Evolutionary conservation across 92 coral and sea anemone species (phyloP).

Genomic region (Montipora capitata): DNA sequence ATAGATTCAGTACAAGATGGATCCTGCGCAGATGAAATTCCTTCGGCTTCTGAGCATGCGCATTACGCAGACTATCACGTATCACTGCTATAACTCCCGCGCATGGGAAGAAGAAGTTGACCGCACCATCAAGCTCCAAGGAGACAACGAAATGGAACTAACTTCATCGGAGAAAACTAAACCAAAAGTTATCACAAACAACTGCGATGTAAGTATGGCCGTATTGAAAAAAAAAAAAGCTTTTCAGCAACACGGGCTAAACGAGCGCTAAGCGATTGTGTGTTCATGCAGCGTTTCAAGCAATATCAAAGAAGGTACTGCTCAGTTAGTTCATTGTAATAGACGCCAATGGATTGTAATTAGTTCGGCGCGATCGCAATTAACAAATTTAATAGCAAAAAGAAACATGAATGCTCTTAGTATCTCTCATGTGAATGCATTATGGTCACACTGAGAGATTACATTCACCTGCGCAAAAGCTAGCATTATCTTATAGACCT

Average conservation of each 20-base stretch:
- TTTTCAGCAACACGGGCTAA: background rate
- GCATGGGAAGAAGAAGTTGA: conserved; percentile 61
- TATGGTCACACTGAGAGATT: background rate
- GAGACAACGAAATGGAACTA: conserved; percentile 84
- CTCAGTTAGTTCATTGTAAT: background rate
- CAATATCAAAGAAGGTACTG: background rate
- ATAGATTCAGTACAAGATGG: conserved; percentile 77
- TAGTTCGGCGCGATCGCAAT: too few species aligned
- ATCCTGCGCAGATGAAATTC: conserved; percentile 83
- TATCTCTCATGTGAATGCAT: background rate
- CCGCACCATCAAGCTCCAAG: conserved; percentile 86
- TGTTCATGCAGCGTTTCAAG: background rate
- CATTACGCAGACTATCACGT: conserved; percentile 82
- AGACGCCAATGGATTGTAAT: too few species aligned
- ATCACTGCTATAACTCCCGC: conserved; percentile 89
- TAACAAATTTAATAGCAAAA: too few species aligned
- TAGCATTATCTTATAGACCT: too few species aligned
- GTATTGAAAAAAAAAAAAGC: background rate
- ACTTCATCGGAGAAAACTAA: conserved; percentile 53
- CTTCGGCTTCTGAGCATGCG: conserved; percentile 85
- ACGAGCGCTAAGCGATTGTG: too few species aligned
- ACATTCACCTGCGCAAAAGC: too few species aligned
- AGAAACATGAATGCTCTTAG: too few species aligned
- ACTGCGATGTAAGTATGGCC: conserved; percentile 73
- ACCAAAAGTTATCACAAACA: conserved; percentile 65